phyloP scores from a whole-genome alignment of 2,797 vertebrate genomes.

The Danio choprae region DNA sequence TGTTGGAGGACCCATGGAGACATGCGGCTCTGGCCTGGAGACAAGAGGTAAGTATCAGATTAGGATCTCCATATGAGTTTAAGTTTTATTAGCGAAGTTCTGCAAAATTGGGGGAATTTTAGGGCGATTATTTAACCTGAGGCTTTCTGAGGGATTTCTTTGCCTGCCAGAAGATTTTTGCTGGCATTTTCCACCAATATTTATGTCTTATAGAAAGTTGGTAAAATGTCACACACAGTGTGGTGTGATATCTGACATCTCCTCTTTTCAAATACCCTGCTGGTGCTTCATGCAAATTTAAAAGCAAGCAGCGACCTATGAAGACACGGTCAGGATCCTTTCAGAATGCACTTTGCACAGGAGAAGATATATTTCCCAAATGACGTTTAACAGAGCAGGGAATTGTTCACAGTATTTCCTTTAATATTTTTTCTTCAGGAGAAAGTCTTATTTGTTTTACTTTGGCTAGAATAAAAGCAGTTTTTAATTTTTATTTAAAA shows the following conservation, averaged over 20 bases:
- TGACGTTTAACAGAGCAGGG: too few species aligned
- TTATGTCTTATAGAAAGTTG: not conserved
- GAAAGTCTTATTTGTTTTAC: too few species aligned
- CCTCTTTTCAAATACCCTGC: conserved; percentile 31
- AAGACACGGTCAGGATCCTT: conserved; percentile 24
- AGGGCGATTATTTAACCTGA: not conserved
- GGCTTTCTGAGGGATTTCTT: not conserved
- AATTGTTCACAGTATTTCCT: too few species aligned
- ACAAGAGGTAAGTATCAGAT: conserved; percentile 76
- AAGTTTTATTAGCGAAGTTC: conserved; percentile 29
- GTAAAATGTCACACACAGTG: not conserved
- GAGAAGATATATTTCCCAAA: too few species aligned
- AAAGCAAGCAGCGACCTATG: conserved; percentile 39
- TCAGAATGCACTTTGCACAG: not conserved
- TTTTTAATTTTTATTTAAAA: too few species aligned
- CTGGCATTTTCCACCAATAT: not conserved
- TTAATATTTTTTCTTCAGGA: too few species aligned
- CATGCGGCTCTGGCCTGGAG: conserved; percentile 82
- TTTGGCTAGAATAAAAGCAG: too few species aligned
- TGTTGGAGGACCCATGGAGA: conserved; percentile 70
- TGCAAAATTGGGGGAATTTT: not conserved
- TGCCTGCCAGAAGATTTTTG: not conserved
- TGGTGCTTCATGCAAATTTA: conserved; percentile 42
- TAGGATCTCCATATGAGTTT: conserved; percentile 9
- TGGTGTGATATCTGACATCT: conserved; percentile 31